phyloP scores from a whole-genome alignment of 2,888 invertebrate genomes.

The Steinernema carpocapsae region DNA sequence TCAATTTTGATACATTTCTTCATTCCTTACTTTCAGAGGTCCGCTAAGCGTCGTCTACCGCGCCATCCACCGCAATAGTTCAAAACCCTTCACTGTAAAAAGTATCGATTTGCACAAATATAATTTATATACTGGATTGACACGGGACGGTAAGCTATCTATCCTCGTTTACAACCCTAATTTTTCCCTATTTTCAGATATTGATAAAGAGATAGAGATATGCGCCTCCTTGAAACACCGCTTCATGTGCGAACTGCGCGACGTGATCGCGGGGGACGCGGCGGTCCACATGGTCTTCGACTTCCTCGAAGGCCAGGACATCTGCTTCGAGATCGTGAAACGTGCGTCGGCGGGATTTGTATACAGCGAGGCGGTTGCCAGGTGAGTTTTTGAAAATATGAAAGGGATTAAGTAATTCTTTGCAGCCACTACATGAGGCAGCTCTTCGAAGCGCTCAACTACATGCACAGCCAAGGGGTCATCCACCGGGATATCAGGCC shows the following conservation, averaged over 20 bases:
- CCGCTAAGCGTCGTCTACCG: constrained; percentile 55
- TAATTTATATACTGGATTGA: constrained; percentile 92
- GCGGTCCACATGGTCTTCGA: constrained; percentile 63
- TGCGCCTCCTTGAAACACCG: constrained; percentile 95
- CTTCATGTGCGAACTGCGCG: constrained; percentile 94
- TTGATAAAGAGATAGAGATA: constrained; percentile 97
- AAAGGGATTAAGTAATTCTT: constrained; percentile 48
- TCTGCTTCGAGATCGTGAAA: constrained; percentile 82
- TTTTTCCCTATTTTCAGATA: constrained; percentile 47
- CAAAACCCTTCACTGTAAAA: constrained; percentile 84
- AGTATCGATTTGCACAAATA: constrained; percentile 97
- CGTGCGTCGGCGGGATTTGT: constrained; percentile 91
- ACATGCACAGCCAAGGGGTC: constrained; percentile 86
- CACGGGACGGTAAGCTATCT: constrained; percentile 82
- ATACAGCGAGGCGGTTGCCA: constrained; percentile 98
- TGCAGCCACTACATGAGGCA: constrained; percentile 97
- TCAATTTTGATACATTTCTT: too few species aligned
- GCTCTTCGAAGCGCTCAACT: constrained; percentile 91
- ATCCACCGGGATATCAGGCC: constrained; percentile 92
- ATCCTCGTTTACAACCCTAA: not conserved
- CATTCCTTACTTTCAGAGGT: constrained; percentile 46
- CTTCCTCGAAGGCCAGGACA: constrained; percentile 94
- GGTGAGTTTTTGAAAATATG: constrained; percentile 73
- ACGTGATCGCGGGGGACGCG: constrained; percentile 70
- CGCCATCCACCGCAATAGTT: constrained; percentile 47